Evolutionary conservation across 2,888 invertebrate species (phyloP).

Genomic region (Drosophila maculinotata): DNA sequence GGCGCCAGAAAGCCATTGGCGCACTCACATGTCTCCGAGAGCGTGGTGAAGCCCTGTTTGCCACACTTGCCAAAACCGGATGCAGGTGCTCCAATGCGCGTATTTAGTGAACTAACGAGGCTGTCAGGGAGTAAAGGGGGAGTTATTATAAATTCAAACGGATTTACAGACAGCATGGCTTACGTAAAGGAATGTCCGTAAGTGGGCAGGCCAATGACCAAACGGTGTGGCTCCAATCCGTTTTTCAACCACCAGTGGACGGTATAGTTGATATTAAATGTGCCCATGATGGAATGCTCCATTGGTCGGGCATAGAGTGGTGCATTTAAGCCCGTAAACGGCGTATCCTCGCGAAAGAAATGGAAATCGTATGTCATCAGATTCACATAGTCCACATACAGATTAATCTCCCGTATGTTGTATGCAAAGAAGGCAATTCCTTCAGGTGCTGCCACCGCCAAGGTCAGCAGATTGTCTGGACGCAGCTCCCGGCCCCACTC

Average conservation of each 20-base stretch:
- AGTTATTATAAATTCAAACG: too few relatives aligned
- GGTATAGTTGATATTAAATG: conserved; percentile 93
- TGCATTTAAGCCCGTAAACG: conserved; percentile 94
- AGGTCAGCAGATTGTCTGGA: conserved; percentile 88
- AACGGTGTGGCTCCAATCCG: conserved; percentile 91
- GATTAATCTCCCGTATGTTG: conserved; percentile 91
- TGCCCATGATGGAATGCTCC: conserved; percentile 88
- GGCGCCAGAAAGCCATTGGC: conserved; percentile 86
- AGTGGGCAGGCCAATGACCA: conserved; percentile 94
- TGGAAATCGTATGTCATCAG: conserved; percentile 97
- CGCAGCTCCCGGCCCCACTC: conserved; percentile 88
- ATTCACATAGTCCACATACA: conserved; percentile 93
- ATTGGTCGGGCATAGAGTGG: conserved; percentile 89
- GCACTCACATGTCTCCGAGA: conserved; percentile 90
- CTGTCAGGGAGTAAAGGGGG: conserved; percentile 85
- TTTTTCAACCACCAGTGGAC: conserved; percentile 90
- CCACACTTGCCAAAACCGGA: conserved; percentile 90
- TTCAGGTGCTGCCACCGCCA: conserved; percentile 92
- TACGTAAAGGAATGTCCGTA: conserved; percentile 93
- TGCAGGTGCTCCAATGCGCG: conserved; percentile 90
- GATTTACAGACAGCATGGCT: neutral
- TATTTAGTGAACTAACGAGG: conserved; percentile 89
- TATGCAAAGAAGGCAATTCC: conserved; percentile 91
- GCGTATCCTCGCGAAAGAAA: conserved; percentile 90
- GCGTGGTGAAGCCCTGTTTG: conserved; percentile 89